Evolutionary conservation across 1,140 invertebrate species (phyloP), one percentile per base, ranked within the genome.

Genomic region (Hylyphantes graminicola): DNA sequence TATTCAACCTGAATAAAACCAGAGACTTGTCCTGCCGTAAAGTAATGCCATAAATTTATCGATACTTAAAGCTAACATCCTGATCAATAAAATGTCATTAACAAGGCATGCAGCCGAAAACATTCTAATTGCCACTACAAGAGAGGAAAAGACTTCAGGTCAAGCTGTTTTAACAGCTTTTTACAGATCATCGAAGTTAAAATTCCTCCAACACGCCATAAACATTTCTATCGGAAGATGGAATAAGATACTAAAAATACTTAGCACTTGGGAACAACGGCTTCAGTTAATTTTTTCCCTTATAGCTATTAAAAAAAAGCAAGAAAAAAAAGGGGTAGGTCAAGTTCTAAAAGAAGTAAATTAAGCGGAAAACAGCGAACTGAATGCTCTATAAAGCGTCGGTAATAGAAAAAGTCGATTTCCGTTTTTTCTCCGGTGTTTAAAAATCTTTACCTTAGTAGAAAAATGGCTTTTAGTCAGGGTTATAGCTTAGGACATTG

Each of bases 221-320:
- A 70, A 70, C 54, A 48, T 50, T 13, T 17, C 50, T 70, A 48
- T n/a, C 54, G 51, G n/a, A 70, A 54, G 54, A 53, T 48, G 51
- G 67, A 70, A 68, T 50, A n/a, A 68, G 65, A 68, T 68, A 68
- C 65, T 68, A 68, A 68, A 68, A 68, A 70, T 70, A 70, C 67
- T 70, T 70, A n/a, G 19, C 48, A 21, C 48, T 53, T 51, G 15
- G 17, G 54, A 70, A 51, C 48, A 51, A 70, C 48, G 51, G 35
- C 51, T 68, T 68, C 65, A 35, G n/a, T 12, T 21, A 35, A 61
- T 61, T 61, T 61, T 61, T 61, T n/a, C n/a, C n/a, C n/a, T n/a
- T n/a, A n/a, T n/a, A n/a, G n/a, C n/a, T n/a, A 73, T 73, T 51
- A 51, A 70, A 70, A 70, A 70, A 70, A 74, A 74, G n/a, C 63